Evolutionary conservation across 2,888 invertebrate genomes (phyloP).

Genomic region (Yponomeuta evonymella): DNA sequence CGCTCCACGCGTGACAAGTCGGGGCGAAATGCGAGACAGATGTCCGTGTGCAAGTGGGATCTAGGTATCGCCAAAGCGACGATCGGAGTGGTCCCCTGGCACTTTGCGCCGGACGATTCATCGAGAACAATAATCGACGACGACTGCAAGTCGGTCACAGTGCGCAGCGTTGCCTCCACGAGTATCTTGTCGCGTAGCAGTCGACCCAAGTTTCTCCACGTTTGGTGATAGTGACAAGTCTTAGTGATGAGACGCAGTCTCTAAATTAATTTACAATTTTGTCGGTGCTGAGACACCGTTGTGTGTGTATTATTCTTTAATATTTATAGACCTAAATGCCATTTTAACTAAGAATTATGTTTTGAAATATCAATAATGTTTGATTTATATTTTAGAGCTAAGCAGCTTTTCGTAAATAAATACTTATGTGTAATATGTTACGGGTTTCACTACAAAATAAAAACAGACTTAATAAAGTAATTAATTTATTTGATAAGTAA

Average conservation of each 20-base stretch:
- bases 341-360: neutral
- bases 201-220: slow-evolving; percentile 11
- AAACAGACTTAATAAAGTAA: slow-evolving; percentile 49
- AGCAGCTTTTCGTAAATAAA: neutral
- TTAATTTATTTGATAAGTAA: slow-evolving; percentile 70
- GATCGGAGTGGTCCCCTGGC: slow-evolving; percentile 8
- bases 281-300: too few relatives aligned
- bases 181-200: slow-evolving; percentile 2
- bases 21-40: neutral
- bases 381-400: neutral
- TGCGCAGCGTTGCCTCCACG: slow-evolving; percentile 2
- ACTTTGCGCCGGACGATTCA: neutral
- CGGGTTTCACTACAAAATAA: slow-evolving; percentile 6
- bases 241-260: too few relatives aligned
- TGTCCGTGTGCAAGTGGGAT: neutral
- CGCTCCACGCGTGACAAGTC: neutral
- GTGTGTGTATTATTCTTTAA: neutral
- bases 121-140: neutral
- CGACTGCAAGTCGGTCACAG: slow-evolving; percentile 2
- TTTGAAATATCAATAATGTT: neutral
- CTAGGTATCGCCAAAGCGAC: slow-evolving; percentile 2
- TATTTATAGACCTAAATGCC: too few relatives aligned
- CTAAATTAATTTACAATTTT: too few relatives aligned
- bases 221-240: neutral
- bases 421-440: neutral